Percentiles rank a stretch among this genome's conserved stretches.
Conservation (phyloP, 2,113 vertebrate species). For the Atherinomorus stipes region DNA sequence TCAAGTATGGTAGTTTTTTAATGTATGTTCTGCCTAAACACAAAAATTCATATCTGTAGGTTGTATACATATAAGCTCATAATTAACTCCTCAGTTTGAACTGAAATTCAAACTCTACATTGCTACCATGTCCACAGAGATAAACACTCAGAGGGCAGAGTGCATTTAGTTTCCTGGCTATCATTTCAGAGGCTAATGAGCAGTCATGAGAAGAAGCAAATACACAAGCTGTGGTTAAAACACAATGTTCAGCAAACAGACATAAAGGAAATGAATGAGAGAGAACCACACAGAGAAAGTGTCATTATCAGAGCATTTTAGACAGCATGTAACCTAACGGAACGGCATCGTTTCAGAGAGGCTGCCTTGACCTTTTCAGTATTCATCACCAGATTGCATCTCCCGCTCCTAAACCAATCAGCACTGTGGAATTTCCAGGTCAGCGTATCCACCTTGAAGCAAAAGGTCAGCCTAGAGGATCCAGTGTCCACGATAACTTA, state of each 20-base stretch:
- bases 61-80: not conserved
- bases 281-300: conserved; percentile 27
- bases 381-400: conserved; percentile 84
- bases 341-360: conserved; percentile 71
- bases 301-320: conserved; percentile 71
- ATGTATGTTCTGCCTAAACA: no score
- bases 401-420: conserved; percentile 81
- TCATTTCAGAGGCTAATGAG: conserved; percentile 45
- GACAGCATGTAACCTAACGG: conserved; percentile 73
- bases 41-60: not conserved
- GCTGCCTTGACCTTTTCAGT: conserved; percentile 85
- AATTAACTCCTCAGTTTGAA: not conserved
- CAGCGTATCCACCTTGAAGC: conserved; percentile 80
- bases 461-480: conserved; percentile 77
- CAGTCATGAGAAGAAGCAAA: conserved; percentile 19
- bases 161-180: conserved; percentile 10
- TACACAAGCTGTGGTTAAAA: conserved; percentile 14
- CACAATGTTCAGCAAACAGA: conserved; percentile 45
- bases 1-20: no score
- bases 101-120: not conserved
- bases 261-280: conserved; percentile 31
- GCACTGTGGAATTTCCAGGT: conserved; percentile 80
- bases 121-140: conserved; percentile 7
- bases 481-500: conserved; percentile 48
- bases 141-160: not conserved